Percentiles rank a stretch among this genome's conserved stretches.
Conservation (phyloP, 2,888 invertebrate species). For the Nineta flava region DNA sequence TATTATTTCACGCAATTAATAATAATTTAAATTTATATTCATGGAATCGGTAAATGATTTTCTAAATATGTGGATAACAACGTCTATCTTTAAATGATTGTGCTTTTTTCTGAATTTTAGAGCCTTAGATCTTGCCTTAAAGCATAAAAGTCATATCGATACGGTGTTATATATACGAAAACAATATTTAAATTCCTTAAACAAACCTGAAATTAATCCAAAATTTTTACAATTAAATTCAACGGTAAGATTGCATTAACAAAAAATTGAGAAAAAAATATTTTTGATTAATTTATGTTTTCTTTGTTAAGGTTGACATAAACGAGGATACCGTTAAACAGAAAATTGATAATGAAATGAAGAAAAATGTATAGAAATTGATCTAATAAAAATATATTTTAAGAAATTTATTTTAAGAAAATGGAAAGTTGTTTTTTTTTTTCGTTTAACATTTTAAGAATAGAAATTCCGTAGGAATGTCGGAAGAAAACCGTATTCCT, state of each 20-base stretch:
- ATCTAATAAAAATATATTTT: too few species aligned
- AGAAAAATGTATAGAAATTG: background rate
- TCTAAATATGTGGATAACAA: background rate
- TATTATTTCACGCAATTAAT: slow-evolving; percentile 52
- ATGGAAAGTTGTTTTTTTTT: too few species aligned
- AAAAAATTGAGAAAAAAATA: too few species aligned
- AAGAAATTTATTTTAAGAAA: too few species aligned
- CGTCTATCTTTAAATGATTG: background rate
- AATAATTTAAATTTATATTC: slow-evolving; percentile 53
- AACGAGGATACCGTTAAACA: background rate
- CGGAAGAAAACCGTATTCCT: too few species aligned
- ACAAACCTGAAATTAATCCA: slow-evolving; percentile 38
- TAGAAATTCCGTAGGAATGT: too few species aligned
- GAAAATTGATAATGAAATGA: background rate
- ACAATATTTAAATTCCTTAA: slow-evolving; percentile 41
- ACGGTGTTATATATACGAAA: slow-evolving; percentile 51
- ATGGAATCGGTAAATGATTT: slow-evolving; percentile 48
- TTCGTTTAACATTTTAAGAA: too few species aligned
- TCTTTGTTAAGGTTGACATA: background rate
- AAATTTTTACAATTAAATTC: slow-evolving; percentile 32
- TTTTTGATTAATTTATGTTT: too few species aligned
- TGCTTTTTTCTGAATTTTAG: slow-evolving; percentile 26
- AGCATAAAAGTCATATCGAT: slow-evolving; percentile 55
- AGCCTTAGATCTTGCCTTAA: slow-evolving; percentile 56
- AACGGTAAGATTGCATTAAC: slow-evolving; percentile 19